Percentiles rank a stretch among this genome's conserved stretches.
These are phyloP conservation scores for Siphonodentalium dalli DNA, from an alignment of 2,888 invertebrate species.

Conservation along the genomic window DNA sequence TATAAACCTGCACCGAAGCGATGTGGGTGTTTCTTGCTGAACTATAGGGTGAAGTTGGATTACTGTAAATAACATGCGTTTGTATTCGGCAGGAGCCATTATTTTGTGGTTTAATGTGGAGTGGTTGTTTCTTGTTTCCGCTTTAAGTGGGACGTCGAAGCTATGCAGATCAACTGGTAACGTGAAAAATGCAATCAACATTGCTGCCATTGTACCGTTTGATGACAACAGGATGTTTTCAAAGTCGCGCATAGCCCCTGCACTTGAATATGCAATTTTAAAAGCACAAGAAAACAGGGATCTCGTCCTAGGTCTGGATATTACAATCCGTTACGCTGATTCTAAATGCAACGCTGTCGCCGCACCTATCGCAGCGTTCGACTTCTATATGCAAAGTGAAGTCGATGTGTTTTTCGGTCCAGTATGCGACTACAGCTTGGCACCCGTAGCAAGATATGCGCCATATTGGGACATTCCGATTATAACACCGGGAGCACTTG, in stretches of 20 bases:
- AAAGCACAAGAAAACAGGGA: conserved; percentile 27
- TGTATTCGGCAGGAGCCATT: too few species aligned
- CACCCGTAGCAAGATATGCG: conserved; percentile 86
- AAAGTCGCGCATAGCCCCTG: conserved; percentile 49
- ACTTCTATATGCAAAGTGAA: conserved; percentile 36
- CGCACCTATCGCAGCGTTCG: conserved; percentile 52
- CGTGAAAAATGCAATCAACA: too few species aligned
- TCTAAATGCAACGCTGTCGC: conserved; percentile 44
- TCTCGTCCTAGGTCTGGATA: conserved; percentile 22
- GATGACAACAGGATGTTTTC: conserved; percentile 44
- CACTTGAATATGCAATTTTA: conserved; percentile 54
- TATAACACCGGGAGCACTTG: conserved; percentile 72
- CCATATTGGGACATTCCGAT: conserved; percentile 92
- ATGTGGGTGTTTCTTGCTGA: too few species aligned
- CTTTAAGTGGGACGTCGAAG: too few species aligned
- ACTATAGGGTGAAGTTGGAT: too few species aligned
- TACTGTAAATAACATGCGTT: too few species aligned
- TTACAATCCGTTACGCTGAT: conserved; percentile 41
- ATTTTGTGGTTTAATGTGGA: too few species aligned
- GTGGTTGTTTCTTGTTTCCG: too few species aligned
- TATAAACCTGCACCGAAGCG: too few species aligned
- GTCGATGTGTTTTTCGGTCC: conserved; percentile 58
- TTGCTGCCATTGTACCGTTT: conserved; percentile 47
- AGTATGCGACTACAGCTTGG: conserved; percentile 73
- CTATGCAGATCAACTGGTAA: too few species aligned